Base-by-base conservation (phyloP, 2,888 invertebrate genomes). In the Saturnia japonica region DNA sequence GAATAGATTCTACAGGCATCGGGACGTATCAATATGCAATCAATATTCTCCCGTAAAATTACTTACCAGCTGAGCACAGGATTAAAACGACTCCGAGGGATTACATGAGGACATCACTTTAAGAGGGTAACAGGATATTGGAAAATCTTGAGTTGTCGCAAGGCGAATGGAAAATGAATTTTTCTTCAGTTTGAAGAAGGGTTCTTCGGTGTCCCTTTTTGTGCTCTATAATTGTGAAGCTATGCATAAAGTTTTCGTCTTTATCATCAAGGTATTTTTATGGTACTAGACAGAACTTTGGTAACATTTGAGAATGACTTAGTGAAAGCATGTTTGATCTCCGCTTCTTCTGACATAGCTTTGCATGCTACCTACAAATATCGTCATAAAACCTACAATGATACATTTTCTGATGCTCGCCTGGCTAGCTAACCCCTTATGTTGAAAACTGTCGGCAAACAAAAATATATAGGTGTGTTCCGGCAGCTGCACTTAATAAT, bases 81-180 rank as follows among this genome's bases (percentile, higher is more conserved):
- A 78, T 80, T 77, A 79, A 70, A 70, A 71, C 70, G 67, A 47
- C 76, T 71, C 74, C 1, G 67, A 42, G 68, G 74, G 51, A 67
- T 75, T 68, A 73, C 64, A 47, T 51, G 57, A 67, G 73, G 71
- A 74, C 74, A 74, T 73, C 72, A 68, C 68, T 77, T 77, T 73
- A 76, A 74, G 73, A 74, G 74, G 72, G 72, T 73, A 74, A 78
- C 78, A 75, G 79, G 78, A 79, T 80, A 79, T 80, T 79, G 76
- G 71, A 71, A 64, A 71, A 73, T 70, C 71, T 67, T 57, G 70
- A 62, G 69, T 72, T 72, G 69, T 69, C 71, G 67, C 60, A 47
- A 69, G 47, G 45, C 60, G 28, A 40, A 34, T 54, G 67, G 67
- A 67, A 75, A 72, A 74, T 72, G 68, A 51, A 42, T 68, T 71